These are phyloP conservation scores for Manis javanica DNA, from an alignment of 2,797 vertebrate genomes.

Conservation along the genomic window DNA sequence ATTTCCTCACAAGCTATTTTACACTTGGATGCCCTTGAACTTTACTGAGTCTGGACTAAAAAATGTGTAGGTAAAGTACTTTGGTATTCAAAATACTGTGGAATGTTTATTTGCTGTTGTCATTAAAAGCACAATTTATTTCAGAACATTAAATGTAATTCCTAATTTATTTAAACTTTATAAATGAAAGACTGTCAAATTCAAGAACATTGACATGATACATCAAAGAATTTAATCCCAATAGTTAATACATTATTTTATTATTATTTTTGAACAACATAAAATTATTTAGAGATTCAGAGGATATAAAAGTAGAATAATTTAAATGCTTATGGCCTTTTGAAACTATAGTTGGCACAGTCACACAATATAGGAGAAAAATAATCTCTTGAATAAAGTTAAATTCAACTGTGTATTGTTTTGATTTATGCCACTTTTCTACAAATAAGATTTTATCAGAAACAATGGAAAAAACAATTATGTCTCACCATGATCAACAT, in stretches of 20 bases:
- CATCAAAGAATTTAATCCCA: constrained; percentile 33
- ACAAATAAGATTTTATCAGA: constrained; percentile 66
- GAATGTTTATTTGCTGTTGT: constrained; percentile 78
- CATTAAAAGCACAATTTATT: constrained; percentile 67
- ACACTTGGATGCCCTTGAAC: constrained; percentile 87
- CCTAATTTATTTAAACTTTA: constrained; percentile 68
- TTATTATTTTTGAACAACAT: constrained; percentile 32
- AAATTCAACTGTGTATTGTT: background rate
- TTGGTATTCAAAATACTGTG: constrained; percentile 80
- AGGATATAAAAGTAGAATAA: background rate
- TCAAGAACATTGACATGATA: constrained; percentile 55
- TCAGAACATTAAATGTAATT: constrained; percentile 46
- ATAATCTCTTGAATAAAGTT: background rate
- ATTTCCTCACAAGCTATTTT: constrained; percentile 84
- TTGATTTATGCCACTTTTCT: background rate
- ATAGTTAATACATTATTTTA: constrained; percentile 27
- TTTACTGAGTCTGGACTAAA: constrained; percentile 83
- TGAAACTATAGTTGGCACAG: background rate
- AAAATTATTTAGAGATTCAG: constrained; percentile 22
- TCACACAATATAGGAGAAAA: background rate
- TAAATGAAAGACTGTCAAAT: constrained; percentile 73
- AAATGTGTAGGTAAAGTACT: constrained; percentile 80
- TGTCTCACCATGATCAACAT: constrained; percentile 59
- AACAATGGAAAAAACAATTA: constrained; percentile 67
- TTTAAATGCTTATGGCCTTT: background rate